A percentile compares a stretch with the other conserved stretches of the same genome.
phyloP scores from a whole-genome alignment of 92 coral and sea anemone genomes.

The Parazoanthus swiftii region DNA sequence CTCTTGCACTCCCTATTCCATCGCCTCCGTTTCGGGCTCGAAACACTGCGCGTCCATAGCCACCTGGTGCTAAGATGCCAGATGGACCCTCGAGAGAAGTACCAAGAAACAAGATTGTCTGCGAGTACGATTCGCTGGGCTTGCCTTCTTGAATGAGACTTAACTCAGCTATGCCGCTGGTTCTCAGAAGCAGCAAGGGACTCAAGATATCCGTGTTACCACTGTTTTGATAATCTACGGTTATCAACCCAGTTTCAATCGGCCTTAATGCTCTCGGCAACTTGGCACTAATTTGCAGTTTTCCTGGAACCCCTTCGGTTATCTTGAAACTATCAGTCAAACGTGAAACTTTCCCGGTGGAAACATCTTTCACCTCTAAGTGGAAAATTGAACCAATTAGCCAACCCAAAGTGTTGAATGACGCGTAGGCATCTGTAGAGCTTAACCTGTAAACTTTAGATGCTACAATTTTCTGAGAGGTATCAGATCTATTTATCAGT shows the following conservation, averaged over 20 bases:
- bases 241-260: conserved; percentile 54
- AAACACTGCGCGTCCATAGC: conserved; percentile 57
- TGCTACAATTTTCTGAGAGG: conserved; percentile 41
- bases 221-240: conserved; percentile 61
- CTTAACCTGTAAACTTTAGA: conserved; percentile 63
- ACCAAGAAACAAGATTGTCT: conserved; percentile 52
- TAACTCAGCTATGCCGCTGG: conserved; percentile 34
- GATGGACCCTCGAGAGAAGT: conserved; percentile 72
- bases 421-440: conserved; percentile 66
- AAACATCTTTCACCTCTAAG: conserved; percentile 45
- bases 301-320: conserved; percentile 63
- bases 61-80: conserved; percentile 72
- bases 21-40: conserved; percentile 39
- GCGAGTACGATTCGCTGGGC: conserved; percentile 35
- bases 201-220: conserved; percentile 65
- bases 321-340: conserved; percentile 46
- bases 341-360: conserved; percentile 32
- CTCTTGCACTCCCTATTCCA: conserved; percentile 22
- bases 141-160: conserved; percentile 54
- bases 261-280: conserved; percentile 57
- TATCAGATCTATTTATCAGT: conserved; percentile 44
- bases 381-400: conserved; percentile 52
- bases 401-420: conserved; percentile 51
- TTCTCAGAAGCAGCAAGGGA: conserved; percentile 59
- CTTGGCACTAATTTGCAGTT: conserved; percentile 50